Base-by-base conservation (phyloP, 2,888 invertebrate genomes). In the Eupithecia dodoneata region DNA sequence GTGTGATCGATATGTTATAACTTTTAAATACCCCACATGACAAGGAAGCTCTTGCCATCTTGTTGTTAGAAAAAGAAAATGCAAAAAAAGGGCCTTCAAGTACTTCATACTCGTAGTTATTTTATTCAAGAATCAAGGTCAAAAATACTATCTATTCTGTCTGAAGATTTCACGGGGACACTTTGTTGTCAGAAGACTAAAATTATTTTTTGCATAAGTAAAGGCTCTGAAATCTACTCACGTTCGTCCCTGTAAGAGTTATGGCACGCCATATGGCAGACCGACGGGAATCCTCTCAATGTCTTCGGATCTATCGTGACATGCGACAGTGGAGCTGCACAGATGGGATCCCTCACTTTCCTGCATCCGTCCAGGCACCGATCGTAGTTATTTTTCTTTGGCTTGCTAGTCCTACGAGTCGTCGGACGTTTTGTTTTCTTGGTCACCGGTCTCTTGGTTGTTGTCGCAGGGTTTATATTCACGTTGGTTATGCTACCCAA, bases 221-320 rank as follows among this genome's bases (percentile, higher is more conserved):
- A 76, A 71, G 66, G 66, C 70, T 18, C 30, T 67, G 13, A 75
- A 66, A 47, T 4, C 69, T 81, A 93, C 94, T 93, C 82, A 94
- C 94, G 85, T 74, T 89, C 88, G 82, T 87, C 91, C 84, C 87
- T 92, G 82, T 91, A 95, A 45, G 93, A 92, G 83, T 95, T 95
- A 80, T 93, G 91, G 83, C 95, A 95, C 13, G 94, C 93, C 92
- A 95, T 92, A 79, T 95, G 94, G 75, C 95, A 95, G 67, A 94
- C 86, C 0, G 94, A 93, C 10, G 94, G 92, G 83, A 95, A 95
- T 65, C 94, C 94, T 81, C 91, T 94, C 73, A 95, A 84, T 6
- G 85, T 87, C n/a, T 93, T 87, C 0, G 93, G 87, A 78, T 94
- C 88, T 79, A 94, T 85, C 7, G 89, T 88, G 12, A 82, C 77